These are phyloP conservation scores for Brachypterus glaber DNA, from an alignment of 2,888 invertebrate species.

Conservation along the genomic window DNA sequence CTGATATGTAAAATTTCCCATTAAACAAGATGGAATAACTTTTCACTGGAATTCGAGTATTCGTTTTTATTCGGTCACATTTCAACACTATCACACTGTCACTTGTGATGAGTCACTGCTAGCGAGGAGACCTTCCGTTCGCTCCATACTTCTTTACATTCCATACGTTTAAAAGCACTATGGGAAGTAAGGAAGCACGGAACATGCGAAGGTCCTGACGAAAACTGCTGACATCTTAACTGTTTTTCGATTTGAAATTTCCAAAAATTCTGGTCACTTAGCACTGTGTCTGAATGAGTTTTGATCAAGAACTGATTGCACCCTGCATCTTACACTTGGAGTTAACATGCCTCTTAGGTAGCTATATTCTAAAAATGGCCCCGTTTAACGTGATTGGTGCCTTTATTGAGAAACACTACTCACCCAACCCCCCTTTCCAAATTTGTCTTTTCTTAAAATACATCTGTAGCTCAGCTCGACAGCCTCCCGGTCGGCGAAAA, in stretches of 20 bases:
- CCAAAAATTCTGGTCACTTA: background rate
- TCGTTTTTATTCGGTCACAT: no score
- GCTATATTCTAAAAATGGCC: slow-evolving; percentile 43
- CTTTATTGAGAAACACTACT: slow-evolving; percentile 26
- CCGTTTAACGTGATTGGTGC: slow-evolving; percentile 38
- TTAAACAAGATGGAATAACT: no score
- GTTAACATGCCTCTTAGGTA: slow-evolving; percentile 32
- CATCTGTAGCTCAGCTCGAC: slow-evolving; percentile 42
- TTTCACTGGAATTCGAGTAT: no score
- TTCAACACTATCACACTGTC: no score
- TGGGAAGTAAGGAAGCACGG: slow-evolving; percentile 97
- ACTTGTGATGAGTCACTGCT: no score
- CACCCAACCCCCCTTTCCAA: slow-evolving; percentile 51
- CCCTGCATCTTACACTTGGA: slow-evolving; percentile 31
- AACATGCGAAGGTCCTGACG: slow-evolving; percentile 45
- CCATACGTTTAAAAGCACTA: slow-evolving; percentile 78
- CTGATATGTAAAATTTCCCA: slow-evolving; percentile 34
- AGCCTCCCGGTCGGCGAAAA: slow-evolving; percentile 23
- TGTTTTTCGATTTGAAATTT: no score
- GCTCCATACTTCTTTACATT: slow-evolving; percentile 98
- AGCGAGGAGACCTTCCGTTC: no score
- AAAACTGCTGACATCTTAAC: background rate
- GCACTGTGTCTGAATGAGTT: slow-evolving; percentile 36
- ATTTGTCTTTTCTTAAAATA: slow-evolving; percentile 79
- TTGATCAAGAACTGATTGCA: slow-evolving; percentile 29